Percentiles rank a stretch among this genome's conserved stretches.
Evolutionary conservation across 2,888 invertebrate species (phyloP).

Genomic region (Glyphotaelius pellucidus): DNA sequence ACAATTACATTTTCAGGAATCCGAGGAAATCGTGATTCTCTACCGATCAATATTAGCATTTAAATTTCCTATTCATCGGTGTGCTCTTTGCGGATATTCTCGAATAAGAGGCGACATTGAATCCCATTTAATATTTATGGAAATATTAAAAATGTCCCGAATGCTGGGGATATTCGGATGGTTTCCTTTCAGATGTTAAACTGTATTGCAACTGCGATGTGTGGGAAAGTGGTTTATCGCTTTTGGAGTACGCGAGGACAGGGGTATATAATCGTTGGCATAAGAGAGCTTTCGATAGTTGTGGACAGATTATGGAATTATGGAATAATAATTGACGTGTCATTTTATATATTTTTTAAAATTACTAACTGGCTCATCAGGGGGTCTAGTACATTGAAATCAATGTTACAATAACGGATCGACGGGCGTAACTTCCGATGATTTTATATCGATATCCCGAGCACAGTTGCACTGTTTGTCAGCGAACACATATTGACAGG

Average conservation of each 20-base stretch:
- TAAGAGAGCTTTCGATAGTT: neutral
- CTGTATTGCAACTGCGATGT: conserved; percentile 22
- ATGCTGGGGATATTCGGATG: neutral
- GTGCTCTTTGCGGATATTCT: neutral
- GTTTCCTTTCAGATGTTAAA: conserved; percentile 41
- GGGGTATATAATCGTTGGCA: neutral
- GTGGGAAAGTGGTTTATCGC: conserved; percentile 21
- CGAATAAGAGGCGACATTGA: neutral
- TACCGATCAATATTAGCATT: neutral
- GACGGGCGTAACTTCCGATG: no score
- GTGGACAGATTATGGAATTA: neutral
- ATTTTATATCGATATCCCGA: no score
- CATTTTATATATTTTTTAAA: no score
- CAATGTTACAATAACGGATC: no score
- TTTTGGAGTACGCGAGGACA: neutral
- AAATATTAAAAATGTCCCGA: conserved; percentile 43
- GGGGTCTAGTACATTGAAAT: no score
- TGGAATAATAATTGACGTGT: neutral
- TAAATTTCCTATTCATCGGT: neutral
- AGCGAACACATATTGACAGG: no score
- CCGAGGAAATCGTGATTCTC: neutral
- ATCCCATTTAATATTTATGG: conserved; percentile 42
- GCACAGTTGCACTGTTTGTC: no score
- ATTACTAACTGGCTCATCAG: no score
- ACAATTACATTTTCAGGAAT: neutral